These are phyloP conservation scores for Myodes glareolus DNA, from an alignment of 2,113 vertebrate species.

Conservation along the genomic window DNA sequence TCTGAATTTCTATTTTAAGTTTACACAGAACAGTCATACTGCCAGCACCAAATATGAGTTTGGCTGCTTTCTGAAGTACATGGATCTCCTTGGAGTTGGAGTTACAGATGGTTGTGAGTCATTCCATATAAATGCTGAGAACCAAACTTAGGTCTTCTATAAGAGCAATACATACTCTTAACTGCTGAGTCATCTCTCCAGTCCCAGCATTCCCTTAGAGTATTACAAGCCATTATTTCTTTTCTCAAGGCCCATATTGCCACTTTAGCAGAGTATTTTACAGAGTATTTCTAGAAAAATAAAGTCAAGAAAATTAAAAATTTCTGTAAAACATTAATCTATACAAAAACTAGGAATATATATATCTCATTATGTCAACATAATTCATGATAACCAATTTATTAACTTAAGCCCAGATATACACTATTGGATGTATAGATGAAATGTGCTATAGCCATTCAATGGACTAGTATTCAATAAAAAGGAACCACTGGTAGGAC, in stretches of 20 bases:
- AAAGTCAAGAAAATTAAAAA: too few species aligned
- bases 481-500: not conserved
- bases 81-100: not conserved
- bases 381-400: too few species aligned
- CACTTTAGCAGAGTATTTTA: too few species aligned
- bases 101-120: not conserved
- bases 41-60: not conserved
- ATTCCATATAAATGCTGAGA: not conserved
- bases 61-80: not conserved
- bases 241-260: too few species aligned
- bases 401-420: not conserved
- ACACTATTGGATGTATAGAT: not conserved
- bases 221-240: too few species aligned
- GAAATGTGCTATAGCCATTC: not conserved
- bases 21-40: not conserved
- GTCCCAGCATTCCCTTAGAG: too few species aligned
- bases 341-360: too few species aligned
- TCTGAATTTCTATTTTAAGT: not conserved
- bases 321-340: too few species aligned
- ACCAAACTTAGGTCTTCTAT: not conserved
- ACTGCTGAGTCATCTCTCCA: not conserved
- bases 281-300: too few species aligned
- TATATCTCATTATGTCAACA: too few species aligned
- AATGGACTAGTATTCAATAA: not conserved
- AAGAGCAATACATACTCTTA: not conserved